Percentiles rank a stretch among this genome's conserved stretches.
Conservation (phyloP, 53 echinoderm and acorn worm species). For the Holothuria leucospilota region DNA sequence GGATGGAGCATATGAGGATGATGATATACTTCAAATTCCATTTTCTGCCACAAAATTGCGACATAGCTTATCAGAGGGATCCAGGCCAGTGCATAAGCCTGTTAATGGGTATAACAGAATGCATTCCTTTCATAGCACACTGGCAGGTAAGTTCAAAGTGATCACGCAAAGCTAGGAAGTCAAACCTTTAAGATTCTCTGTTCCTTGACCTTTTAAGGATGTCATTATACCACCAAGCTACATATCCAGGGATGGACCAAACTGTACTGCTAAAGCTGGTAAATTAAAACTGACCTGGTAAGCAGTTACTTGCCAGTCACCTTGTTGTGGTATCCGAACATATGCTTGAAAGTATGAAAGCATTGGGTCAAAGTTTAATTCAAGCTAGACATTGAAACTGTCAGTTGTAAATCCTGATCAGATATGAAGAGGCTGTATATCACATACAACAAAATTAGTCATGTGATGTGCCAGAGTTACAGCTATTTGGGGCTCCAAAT, state of each 20-base stretch:
- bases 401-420: too few relatives aligned
- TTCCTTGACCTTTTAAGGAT: slow-evolving; percentile 41
- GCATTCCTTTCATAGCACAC: slow-evolving; percentile 48
- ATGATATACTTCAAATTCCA: slow-evolving; percentile 27
- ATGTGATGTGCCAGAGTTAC: too few relatives aligned
- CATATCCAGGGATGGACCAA: slow-evolving; percentile 21
- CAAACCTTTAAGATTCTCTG: slow-evolving; percentile 1
- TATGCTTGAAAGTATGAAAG: too few relatives aligned
- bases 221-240: slow-evolving; percentile 2
- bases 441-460: too few relatives aligned
- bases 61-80: slow-evolving; percentile 29
- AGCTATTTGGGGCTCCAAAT: too few relatives aligned
- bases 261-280: too few relatives aligned
- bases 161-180: not conserved
- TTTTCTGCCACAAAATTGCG: slow-evolving; percentile 28
- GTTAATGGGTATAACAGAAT: slow-evolving; percentile 43
- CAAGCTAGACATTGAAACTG: too few relatives aligned
- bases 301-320: too few relatives aligned
- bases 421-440: too few relatives aligned
- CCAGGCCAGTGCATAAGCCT: slow-evolving; percentile 3
- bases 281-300: too few relatives aligned
- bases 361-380: too few relatives aligned
- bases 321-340: too few relatives aligned
- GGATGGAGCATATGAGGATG: not conserved
- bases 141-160: slow-evolving; percentile 31